A percentile compares a stretch with the other conserved stretches of the same genome.
Conservation (phyloP, 2,888 invertebrate species). For the Endotricha flammealis region DNA sequence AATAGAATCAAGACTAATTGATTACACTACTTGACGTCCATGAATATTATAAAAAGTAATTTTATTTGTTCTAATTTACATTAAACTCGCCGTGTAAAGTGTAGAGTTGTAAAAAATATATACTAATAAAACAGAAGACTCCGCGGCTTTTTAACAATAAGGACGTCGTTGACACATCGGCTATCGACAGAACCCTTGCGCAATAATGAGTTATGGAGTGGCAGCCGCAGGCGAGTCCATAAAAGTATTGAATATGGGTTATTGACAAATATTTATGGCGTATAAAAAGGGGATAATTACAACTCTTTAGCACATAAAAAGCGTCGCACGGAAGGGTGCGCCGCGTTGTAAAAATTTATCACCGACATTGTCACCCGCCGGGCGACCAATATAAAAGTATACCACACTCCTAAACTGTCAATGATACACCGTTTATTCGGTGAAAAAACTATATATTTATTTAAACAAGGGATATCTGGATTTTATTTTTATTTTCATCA, state of each 20-base stretch:
- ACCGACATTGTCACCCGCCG: slow-evolving; percentile 56
- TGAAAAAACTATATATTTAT: too few relatives aligned
- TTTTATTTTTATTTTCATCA: too few relatives aligned
- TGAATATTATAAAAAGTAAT: too few relatives aligned
- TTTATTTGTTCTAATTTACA: too few relatives aligned
- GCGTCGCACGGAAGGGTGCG: slow-evolving; percentile 63
- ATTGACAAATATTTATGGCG: slow-evolving; percentile 77
- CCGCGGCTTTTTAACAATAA: slow-evolving; percentile 38
- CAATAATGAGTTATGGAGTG: slow-evolving; percentile 70
- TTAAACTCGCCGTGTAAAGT: too few relatives aligned
- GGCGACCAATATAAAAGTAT: slow-evolving; percentile 31
- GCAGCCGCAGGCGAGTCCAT: slow-evolving; percentile 66
- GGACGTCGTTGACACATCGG: slow-evolving; percentile 44
- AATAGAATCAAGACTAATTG: too few relatives aligned
- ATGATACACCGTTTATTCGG: too few relatives aligned
- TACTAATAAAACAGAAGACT: slow-evolving; percentile 13
- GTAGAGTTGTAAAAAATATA: background rate
- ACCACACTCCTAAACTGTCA: too few relatives aligned
- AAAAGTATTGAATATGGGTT: slow-evolving; percentile 72
- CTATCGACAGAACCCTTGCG: slow-evolving; percentile 56
- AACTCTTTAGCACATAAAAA: slow-evolving; percentile 76
- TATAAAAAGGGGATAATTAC: slow-evolving; percentile 77
- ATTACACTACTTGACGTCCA: too few relatives aligned
- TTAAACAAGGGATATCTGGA: too few relatives aligned
- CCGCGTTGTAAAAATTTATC: slow-evolving; percentile 65